phyloP scores from a whole-genome alignment of 2,888 invertebrate species.

The Coleophora deauratella region DNA sequence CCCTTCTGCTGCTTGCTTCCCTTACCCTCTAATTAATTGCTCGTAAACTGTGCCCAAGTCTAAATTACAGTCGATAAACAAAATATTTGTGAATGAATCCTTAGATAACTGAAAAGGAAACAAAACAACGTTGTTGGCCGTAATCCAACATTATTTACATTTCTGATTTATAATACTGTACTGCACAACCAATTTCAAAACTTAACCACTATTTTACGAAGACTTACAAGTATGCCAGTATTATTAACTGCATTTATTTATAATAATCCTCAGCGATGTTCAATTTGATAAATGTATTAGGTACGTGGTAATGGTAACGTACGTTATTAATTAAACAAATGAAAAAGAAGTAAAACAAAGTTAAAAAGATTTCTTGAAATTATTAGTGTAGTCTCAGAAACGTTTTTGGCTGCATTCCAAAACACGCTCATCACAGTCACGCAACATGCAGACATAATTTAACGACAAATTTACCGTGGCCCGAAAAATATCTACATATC shows the following conservation, averaged over 20 bases:
- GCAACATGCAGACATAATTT: slow-evolving; percentile 50
- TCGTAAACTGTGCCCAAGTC: slow-evolving; percentile 10
- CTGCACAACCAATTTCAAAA: slow-evolving; percentile 50
- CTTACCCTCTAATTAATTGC: slow-evolving; percentile 41
- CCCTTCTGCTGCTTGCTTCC: too few species aligned
- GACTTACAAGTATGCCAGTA: slow-evolving; percentile 16
- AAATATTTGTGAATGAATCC: slow-evolving; percentile 7
- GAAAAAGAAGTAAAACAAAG: slow-evolving; percentile 32
- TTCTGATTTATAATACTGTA: slow-evolving; percentile 54
- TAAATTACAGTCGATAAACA: slow-evolving; percentile 22
- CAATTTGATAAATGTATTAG: slow-evolving; percentile 30
- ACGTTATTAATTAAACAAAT: slow-evolving; percentile 18
- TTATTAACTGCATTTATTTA: slow-evolving; percentile 19
- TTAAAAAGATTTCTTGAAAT: slow-evolving; percentile 33
- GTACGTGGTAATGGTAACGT: too few species aligned
- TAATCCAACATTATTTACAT: slow-evolving; percentile 59
- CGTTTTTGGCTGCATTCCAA: slow-evolving; percentile 44
- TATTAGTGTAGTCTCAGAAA: slow-evolving; percentile 35
- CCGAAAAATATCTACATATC: slow-evolving; percentile 27
- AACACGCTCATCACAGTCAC: slow-evolving; percentile 48
- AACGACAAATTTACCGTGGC: slow-evolving; percentile 48
- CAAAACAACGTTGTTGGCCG: slow-evolving; percentile 52
- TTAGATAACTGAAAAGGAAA: too few species aligned
- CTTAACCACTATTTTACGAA: slow-evolving; percentile 28
- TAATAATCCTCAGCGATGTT: slow-evolving; percentile 23